Percentiles rank a stretch among this genome's conserved stretches.
phyloP scores from a whole-genome alignment of 1,140 invertebrate genomes.

The Lepidurus apus region DNA sequence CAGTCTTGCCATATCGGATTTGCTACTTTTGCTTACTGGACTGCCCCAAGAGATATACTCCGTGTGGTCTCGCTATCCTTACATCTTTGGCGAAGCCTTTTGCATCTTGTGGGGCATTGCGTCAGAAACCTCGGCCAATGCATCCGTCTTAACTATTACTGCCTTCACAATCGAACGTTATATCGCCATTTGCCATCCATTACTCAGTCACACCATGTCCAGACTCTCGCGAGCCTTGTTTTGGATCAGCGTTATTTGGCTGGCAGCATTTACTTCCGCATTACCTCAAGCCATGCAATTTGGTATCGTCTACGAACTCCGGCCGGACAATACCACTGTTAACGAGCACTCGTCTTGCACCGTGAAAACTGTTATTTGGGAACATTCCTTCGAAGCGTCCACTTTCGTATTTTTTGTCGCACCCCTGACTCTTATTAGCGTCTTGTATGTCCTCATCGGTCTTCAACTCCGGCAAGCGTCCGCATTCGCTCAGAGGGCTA shows the following conservation, averaged over 20 bases:
- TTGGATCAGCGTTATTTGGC: conserved; percentile 56
- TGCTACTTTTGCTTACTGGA: conserved; percentile 52
- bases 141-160: conserved; percentile 85
- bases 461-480: conserved; percentile 61
- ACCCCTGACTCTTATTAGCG: conserved; percentile 79
- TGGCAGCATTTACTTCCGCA: conserved; percentile 58
- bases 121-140: conserved; percentile 85
- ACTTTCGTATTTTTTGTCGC: conserved; percentile 19
- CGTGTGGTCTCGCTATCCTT: conserved; percentile 82
- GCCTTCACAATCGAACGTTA: conserved; percentile 93
- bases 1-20: conserved; percentile 52
- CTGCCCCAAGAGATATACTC: conserved; percentile 78
- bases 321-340: neutral
- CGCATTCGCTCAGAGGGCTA: conserved; percentile 38
- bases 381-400: neutral
- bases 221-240: conserved; percentile 57
- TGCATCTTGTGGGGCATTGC: conserved; percentile 76
- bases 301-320: neutral
- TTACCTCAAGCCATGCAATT: conserved; percentile 58
- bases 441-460: conserved; percentile 77
- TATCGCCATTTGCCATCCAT: conserved; percentile 88
- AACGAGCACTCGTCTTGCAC: neutral
- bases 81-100: conserved; percentile 77
- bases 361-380: neutral
- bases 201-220: conserved; percentile 78